phyloP scores from a whole-genome alignment of 1,140 invertebrate species.

The Portunus trituberculatus region DNA sequence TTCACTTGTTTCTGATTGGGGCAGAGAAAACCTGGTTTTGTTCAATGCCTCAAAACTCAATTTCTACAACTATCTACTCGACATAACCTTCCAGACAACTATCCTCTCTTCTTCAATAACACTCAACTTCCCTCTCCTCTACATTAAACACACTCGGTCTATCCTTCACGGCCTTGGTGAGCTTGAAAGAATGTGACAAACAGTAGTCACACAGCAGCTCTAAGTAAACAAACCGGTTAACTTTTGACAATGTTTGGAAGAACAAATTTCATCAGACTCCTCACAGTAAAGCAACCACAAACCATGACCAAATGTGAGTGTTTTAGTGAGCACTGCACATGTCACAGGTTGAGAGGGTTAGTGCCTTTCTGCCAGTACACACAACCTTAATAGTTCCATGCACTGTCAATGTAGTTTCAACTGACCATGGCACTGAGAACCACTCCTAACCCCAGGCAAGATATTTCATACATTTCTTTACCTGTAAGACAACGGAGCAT shows the following conservation, averaged over 20 bases:
- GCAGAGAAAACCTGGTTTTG: no score
- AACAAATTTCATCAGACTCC: background rate
- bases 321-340: background rate
- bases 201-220: conserved; percentile 21
- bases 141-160: no score
- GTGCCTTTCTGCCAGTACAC: background rate
- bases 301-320: conserved; percentile 14
- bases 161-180: no score
- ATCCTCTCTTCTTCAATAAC: no score
- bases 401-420: background rate
- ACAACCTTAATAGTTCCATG: background rate
- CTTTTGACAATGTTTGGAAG: background rate
- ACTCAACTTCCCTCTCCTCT: no score
- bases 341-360: background rate
- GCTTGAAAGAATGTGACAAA: background rate
- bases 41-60: no score
- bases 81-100: no score
- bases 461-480: background rate
- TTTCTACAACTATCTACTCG: no score
- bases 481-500: conserved; percentile 56
- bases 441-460: no score
- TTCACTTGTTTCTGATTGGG: no score
- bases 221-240: background rate
- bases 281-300: background rate
- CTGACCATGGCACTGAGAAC: no score